Evolutionary conservation across 1,140 invertebrate genomes (phyloP), one percentile per base, ranked within the genome.

Genomic region (Rhagoletis zephyria): DNA sequence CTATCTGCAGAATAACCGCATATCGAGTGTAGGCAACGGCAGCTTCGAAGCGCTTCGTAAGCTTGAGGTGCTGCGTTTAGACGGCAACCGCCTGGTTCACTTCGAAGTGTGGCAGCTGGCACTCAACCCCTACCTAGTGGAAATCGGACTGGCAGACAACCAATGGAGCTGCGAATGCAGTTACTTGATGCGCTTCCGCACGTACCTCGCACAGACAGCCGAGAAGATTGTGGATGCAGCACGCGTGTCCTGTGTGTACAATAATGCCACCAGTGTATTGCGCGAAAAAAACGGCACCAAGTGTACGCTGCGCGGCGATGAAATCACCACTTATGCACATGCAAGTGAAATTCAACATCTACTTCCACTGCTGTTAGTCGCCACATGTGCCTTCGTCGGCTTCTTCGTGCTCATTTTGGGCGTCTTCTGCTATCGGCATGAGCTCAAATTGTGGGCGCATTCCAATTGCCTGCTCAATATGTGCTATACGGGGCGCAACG

Each of bases 81-180:
- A 98, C 91, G 96, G 96, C 89, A 98, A 98, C 93, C 95, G 95
- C 63, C 95, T 98, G 91, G 94, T 95, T 89, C 95, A 96, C 88
- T 98, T 98, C 90, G 91, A 95, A 94, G 93, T 96, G 93, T 96
- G 96, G 97, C 94, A 96, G 95, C 91, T 97, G 88, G 93, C 94
- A 56, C 93, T 95, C 85, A 97, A 97, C 94, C 95, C 96, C 9
- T 96, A 96, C 92, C 94, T 98, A 88, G 95, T 96, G 6, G 95
- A 96, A 90, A 95, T 98, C 88, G 96, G 95, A 60, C 93, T 98
- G 64, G 95, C 96, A n/a, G 95, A 95, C 81, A 98, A 98, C 93
- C 96, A 96, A 19, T 98, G 97, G 97, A 97, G 95, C 86, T 98
- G 98, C 93, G 96, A 98, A 89, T 98, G 97, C 94, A 94, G 95